Percentiles rank a stretch among this genome's conserved stretches.
These are phyloP conservation scores for Anaspis maculata DNA, from an alignment of 2,888 invertebrate genomes.

Conservation along the genomic window DNA sequence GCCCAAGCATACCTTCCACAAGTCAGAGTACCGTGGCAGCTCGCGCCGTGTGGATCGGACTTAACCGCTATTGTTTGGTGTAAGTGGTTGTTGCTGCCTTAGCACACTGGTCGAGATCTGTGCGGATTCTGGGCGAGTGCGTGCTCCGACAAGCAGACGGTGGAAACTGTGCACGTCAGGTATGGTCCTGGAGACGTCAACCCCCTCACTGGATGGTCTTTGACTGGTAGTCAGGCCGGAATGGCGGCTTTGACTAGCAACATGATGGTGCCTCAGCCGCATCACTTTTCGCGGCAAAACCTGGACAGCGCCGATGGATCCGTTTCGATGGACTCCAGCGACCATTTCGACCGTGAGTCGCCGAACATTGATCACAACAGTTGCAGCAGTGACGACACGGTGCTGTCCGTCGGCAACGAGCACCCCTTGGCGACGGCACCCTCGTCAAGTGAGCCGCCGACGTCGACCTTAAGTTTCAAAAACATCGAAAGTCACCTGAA, in stretches of 20 bases:
- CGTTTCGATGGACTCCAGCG: slow-evolving; percentile 37
- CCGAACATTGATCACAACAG: slow-evolving; percentile 51
- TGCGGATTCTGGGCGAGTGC: too few species aligned
- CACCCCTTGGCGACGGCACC: slow-evolving; percentile 41
- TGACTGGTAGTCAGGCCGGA: too few species aligned
- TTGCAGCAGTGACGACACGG: slow-evolving; percentile 70
- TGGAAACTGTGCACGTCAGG: too few species aligned
- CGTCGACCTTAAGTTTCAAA: slow-evolving; percentile 45
- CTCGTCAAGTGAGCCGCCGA: slow-evolving; percentile 29
- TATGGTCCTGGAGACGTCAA: too few species aligned
- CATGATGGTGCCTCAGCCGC: slow-evolving; percentile 29
- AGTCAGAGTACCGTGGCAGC: slow-evolving; percentile 36
- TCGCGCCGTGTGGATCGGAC: slow-evolving; percentile 35
- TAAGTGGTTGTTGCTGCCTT: too few species aligned
- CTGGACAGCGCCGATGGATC: slow-evolving; percentile 34
- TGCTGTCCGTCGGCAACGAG: slow-evolving; percentile 74
- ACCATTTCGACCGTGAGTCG: slow-evolving; percentile 35
- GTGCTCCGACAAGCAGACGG: too few species aligned
- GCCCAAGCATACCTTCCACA: slow-evolving; percentile 28
- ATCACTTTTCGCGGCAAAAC: slow-evolving; percentile 26
- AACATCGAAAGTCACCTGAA: slow-evolving; percentile 62
- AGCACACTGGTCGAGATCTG: too few species aligned
- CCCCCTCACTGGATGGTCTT: too few species aligned
- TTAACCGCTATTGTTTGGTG: too few species aligned
- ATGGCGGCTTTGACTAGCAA: slow-evolving; percentile 32